A percentile compares a stretch with the other conserved stretches of the same genome.
Conservation (phyloP, 30 jellyfish, hydroid and myxozoan genomes). For the Euphysa ruthae region DNA sequence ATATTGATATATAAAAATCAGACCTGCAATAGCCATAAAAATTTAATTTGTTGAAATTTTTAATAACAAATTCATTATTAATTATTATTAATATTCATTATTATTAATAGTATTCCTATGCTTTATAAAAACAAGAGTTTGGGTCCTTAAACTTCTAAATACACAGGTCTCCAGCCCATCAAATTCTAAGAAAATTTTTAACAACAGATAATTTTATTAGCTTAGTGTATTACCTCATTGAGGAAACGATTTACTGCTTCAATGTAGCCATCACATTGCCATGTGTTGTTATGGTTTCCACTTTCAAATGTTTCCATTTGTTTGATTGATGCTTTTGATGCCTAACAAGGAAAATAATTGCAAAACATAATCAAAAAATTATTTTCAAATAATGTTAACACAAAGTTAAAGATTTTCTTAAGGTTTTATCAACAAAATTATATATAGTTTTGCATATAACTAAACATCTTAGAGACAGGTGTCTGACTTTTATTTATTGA, state of each 20-base stretch:
- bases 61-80: too few relatives aligned
- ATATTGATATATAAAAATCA: too few relatives aligned
- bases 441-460: not conserved
- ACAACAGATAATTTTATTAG: not conserved
- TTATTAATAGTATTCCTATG: not conserved
- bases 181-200: too few relatives aligned
- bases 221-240: slow-evolving; percentile 40
- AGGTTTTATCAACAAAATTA: not conserved
- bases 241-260: slow-evolving; percentile 81
- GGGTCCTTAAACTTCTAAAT: not conserved
- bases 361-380: not conserved
- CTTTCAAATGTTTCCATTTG: slow-evolving; percentile 71
- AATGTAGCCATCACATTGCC: slow-evolving; percentile 93
- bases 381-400: not conserved
- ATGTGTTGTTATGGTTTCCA: slow-evolving; percentile 90
- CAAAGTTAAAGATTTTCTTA: not conserved
- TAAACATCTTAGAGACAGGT: not conserved
- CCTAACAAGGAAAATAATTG: slow-evolving; percentile 18
- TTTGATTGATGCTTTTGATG: slow-evolving; percentile 46
- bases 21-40: too few relatives aligned
- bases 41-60: too few relatives aligned
- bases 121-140: not conserved
- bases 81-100: too few relatives aligned
- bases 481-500: too few relatives aligned
- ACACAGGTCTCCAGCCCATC: not conserved